Evolutionary conservation across 2,113 vertebrate species (phyloP).

Genomic region (Hippocampus barbouri): DNA sequence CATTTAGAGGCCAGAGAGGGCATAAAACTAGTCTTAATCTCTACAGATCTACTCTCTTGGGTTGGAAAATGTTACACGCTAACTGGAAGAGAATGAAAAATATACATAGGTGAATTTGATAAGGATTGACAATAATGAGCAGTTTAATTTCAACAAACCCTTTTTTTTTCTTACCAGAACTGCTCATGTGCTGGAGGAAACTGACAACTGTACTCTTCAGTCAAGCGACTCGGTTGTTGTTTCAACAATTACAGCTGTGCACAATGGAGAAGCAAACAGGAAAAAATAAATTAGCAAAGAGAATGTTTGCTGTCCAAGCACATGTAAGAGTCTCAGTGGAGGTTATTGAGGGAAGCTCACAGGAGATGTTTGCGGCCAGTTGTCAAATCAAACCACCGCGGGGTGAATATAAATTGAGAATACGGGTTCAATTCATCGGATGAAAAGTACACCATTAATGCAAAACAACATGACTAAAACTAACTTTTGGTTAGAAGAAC

Average conservation of each 20-base stretch:
- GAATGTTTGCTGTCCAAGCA: slow-evolving; percentile 26
- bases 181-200: not conserved
- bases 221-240: slow-evolving; percentile 21
- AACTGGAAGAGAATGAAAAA: not conserved
- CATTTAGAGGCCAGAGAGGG: slow-evolving; percentile 40
- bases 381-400: slow-evolving; percentile 16
- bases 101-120: not conserved
- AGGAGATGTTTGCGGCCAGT: slow-evolving; percentile 10
- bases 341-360: slow-evolving; percentile 23
- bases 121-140: not conserved
- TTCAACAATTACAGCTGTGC: slow-evolving; percentile 60
- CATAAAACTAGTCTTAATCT: slow-evolving; percentile 5
- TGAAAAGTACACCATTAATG: not conserved
- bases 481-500: not conserved
- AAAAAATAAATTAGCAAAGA: slow-evolving; percentile 63
- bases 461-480: not conserved
- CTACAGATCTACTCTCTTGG: not conserved
- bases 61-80: not conserved
- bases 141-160: too few relatives aligned
- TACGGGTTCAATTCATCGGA: not conserved
- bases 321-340: slow-evolving; percentile 23
- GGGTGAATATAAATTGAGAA: not conserved
- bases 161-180: too few relatives aligned
- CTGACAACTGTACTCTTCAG: not conserved
- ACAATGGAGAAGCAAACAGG: slow-evolving; percentile 73